Conservation (phyloP, 2,797 vertebrate species). For the Artibeus jamaicensis region DNA sequence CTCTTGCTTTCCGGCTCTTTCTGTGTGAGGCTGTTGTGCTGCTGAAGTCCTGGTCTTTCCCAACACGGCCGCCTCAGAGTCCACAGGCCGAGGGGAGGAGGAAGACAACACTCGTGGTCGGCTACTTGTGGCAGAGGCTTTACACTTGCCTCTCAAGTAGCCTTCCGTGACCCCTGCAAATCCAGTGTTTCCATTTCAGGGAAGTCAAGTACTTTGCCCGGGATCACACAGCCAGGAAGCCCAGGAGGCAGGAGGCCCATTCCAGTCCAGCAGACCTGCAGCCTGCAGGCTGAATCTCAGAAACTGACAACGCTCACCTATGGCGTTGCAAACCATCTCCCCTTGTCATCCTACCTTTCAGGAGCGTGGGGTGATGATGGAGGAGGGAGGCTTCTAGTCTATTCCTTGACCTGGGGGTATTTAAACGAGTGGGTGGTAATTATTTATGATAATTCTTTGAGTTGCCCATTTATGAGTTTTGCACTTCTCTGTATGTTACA, state of each 20-base stretch:
- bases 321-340: neutral
- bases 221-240: neutral
- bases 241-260: neutral
- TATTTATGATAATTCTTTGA: neutral
- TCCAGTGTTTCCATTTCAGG: neutral
- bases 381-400: neutral
- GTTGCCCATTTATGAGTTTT: neutral
- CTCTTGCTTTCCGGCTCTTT: neutral
- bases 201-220: neutral
- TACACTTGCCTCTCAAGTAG: neutral
- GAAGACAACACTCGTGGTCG: accelerated
- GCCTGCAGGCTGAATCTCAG: neutral
- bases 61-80: neutral
- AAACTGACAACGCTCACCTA: neutral
- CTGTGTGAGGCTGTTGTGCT: accelerated
- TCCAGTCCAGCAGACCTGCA: neutral
- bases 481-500: neutral
- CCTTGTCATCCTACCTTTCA: too few relatives aligned
- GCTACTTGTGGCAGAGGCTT: accelerated
- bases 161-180: neutral
- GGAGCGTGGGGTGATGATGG: neutral
- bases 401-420: neutral
- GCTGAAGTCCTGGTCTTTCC: neutral
- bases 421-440: accelerated
- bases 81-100: accelerated